Evolutionary conservation across 2,113 vertebrate species (phyloP), one percentile per base, ranked within the genome.

Genomic region (Delphinapterus leucas): DNA sequence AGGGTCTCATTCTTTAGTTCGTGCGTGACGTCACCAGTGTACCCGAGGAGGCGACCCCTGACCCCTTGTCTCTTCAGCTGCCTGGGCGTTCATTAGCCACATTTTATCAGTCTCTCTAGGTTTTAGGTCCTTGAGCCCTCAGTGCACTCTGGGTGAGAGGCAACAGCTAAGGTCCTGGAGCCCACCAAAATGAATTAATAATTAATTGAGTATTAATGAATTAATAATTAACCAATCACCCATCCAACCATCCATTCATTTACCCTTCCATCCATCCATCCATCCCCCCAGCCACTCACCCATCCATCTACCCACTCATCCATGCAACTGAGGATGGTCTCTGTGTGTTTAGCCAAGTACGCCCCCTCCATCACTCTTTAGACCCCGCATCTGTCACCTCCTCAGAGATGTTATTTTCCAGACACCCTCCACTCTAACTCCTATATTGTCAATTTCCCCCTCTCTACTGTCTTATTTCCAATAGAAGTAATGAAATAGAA

Each of bases 11-110:
- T 33, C 73, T 79, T 18, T 7, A 49, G n/a, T 33, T 47, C 5
- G 23, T 0, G 11, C 9, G 2, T 28, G 53, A 53, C 3, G 2
- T 17, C 55, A 9, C 36, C 15, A 7, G 60, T 0, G 15, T 20
- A 41, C 12, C 49, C 31, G 1, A 9, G 71, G 47, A 49, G 26
- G 36, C 55, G 7, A 0, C 2, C 38, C 13, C 53, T 58, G 68
- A 13, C 25, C 49, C 38, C 33, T 31, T 1, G 53, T 61, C 76
- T 79, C 83, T 73, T 14, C 5, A 21, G 41, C 55, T 33, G 47
- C 21, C 55, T 0, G 6, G 11, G 2, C 71, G 36, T 28, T 31
- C 31, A 0, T 28, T 15, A n/a, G 18, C 31, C 38, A 12, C 14
- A 18, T 44, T 28, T 15, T 28, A 20, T 36, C 49, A 10, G 13